Conservation (phyloP, 2,888 invertebrate species). For the Folsomia candida region DNA sequence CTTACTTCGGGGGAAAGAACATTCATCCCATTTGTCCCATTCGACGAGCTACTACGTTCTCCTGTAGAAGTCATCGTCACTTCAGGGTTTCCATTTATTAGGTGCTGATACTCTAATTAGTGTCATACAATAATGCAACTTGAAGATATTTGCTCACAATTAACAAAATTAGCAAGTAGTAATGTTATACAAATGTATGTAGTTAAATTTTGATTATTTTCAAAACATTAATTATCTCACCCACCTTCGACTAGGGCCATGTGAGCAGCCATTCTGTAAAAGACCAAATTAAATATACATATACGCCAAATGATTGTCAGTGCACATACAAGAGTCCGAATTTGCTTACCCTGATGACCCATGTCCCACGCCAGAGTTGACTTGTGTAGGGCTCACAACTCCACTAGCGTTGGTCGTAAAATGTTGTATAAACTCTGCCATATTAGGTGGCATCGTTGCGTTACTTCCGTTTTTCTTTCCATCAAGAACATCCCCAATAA, state of each 20-base stretch:
- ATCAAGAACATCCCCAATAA: constrained; percentile 50
- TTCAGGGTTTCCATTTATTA: constrained; percentile 50
- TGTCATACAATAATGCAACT: too few species aligned
- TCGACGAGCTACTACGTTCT: constrained; percentile 46
- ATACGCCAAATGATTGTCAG: too few species aligned
- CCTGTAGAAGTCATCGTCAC: constrained; percentile 42
- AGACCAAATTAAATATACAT: neutral
- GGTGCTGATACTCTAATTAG: constrained; percentile 51
- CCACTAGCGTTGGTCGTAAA: constrained; percentile 32
- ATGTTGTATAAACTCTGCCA: constrained; percentile 37
- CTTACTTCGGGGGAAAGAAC: constrained; percentile 51
- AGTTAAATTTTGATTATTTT: too few species aligned
- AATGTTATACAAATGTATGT: too few species aligned
- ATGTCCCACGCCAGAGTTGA: constrained; percentile 21
- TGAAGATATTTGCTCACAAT: too few species aligned
- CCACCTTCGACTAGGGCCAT: constrained; percentile 49
- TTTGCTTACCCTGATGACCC: constrained; percentile 37
- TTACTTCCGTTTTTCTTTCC: constrained; percentile 49
- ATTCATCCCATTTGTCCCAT: constrained; percentile 45
- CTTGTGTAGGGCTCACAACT: constrained; percentile 40
- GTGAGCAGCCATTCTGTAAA: constrained; percentile 47
- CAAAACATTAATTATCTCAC: too few species aligned
- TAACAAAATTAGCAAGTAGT: too few species aligned
- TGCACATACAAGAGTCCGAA: too few species aligned
- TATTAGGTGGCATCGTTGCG: constrained; percentile 36